Evolutionary conservation across 2,888 invertebrate species (phyloP), one percentile per base, ranked within the genome.

Genomic region (Yponomeuta evonymella): DNA sequence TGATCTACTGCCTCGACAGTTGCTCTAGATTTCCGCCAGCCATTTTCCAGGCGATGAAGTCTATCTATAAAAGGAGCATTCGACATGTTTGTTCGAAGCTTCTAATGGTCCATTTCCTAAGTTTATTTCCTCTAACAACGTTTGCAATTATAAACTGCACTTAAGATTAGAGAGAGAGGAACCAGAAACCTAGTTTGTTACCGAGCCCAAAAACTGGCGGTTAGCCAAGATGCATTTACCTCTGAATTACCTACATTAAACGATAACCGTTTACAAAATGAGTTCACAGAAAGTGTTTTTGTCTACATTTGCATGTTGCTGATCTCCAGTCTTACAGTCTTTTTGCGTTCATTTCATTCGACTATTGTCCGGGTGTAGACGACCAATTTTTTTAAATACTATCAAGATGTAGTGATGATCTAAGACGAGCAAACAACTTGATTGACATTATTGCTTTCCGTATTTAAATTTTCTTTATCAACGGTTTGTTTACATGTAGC

Each of bases 51-150:
- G 51, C 51, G 51, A 58, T 58, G 51, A 58, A 58, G 5, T 33
- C 51, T 15, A 58, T 10, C 51, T 58, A 58, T 58, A 58, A 58
- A 58, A 58, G 51, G 51, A 58, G 15, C 15, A 58, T 15, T 58
- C 15, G 15, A 58, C 2, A 2, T 58, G 51, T 58, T 58, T 58
- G 51, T 58, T 58, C 51, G 15, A 58, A 58, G 51, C 51, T 2
- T 58, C 15, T 58, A 58, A 58, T 58, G 51, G 51, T 1, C 15
- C 51, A 58, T 58, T 58, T 58, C 51, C 51, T 58, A 58, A 58
- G 51, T 58, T 58, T 58, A 58, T 58, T 58, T 58, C 51, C 51
- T 58, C 51, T 58, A 58, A 58, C 51, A 58, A 58, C 51, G 15
- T 58, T 12, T 58, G 51, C 51, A 58, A 58, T 58, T 58, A 58